These are phyloP conservation scores for Tupaia tana DNA, from an alignment of 2,113 vertebrate genomes.

Conservation along the genomic window DNA sequence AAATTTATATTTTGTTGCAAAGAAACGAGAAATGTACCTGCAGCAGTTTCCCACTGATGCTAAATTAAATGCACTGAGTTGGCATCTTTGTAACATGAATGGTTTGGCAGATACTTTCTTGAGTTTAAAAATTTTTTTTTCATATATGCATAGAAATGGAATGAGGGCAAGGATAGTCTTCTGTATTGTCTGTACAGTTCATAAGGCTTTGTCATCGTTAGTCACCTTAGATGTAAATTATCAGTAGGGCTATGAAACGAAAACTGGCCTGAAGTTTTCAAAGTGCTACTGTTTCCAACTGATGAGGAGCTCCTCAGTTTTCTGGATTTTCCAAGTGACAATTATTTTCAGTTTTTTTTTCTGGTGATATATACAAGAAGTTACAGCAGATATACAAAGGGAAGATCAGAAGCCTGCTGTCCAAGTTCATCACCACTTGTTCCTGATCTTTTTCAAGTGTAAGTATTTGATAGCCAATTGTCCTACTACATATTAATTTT, in stretches of 20 bases:
- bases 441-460: constrained; percentile 86
- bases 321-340: constrained; percentile 72
- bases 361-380: constrained; percentile 94
- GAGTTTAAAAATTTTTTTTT: constrained; percentile 71
- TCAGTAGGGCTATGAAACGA: constrained; percentile 45
- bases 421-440: constrained; percentile 97
- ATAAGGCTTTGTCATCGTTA: constrained; percentile 77
- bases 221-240: constrained; percentile 65
- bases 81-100: neutral
- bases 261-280: constrained; percentile 50
- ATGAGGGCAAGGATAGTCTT: constrained; percentile 66
- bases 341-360: constrained; percentile 85
- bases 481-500: no score
- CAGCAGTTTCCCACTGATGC: constrained; percentile 24
- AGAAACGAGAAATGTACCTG: constrained; percentile 37
- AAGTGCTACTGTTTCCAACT: constrained; percentile 61
- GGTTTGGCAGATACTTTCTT: constrained; percentile 65
- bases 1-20: constrained; percentile 28
- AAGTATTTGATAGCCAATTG: no score
- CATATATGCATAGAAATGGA: constrained; percentile 82
- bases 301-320: constrained; percentile 72
- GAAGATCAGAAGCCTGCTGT: constrained; percentile 95
- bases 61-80: constrained; percentile 64
- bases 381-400: constrained; percentile 98
- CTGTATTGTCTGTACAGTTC: constrained; percentile 64